Base-by-base conservation (phyloP, 35 echinoderm and acorn worm species). In the Amphiura filiformis region DNA sequence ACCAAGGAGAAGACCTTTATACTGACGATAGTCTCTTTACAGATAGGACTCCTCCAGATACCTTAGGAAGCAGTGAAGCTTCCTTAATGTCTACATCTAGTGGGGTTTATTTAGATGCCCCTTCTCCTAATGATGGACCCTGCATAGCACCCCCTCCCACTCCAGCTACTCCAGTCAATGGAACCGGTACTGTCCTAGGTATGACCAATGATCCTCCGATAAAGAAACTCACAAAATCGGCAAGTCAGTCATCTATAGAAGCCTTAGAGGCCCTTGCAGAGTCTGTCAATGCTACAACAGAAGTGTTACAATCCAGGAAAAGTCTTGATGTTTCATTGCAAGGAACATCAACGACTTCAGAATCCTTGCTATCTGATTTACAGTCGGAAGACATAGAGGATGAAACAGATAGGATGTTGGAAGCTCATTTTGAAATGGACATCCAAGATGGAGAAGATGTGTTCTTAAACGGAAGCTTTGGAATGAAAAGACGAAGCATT, bases 131-230 rank as follows among this genome's bases (percentile, higher is more conserved):
- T n/a, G 4, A 38, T 31, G 57, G 52, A 31, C 61, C 65, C 20
- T 36, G 61, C n/a, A n/a, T n/a, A 70, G 88, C 88, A 38, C 88
- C 88, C 40, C 88, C 88, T 39, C 88, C 88, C 23, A 90, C 88
- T 13, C 88, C 88, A 30, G 81, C 88, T 35, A 83, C 88, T 18
- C 88, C 88, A n/a, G 42, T 23, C 28, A 81, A 57, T 75, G 80
- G 39, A 22, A 57, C 33, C 35, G 80, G 80, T 13, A 81, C 64
- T 32, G 82, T 70, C 41, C 81, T 90, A 33, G 88, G 17, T 26
- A 37, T 36, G 64, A 65, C 57, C 39, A 78, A 77, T 40, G 80
- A 90, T 26, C 70, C 75, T 31, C 0, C 81, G 11, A 38, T 7
- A 26, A 39, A 42, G 56, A 47, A 47, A 47, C 41, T 47, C 17